Evolutionary conservation across 2,888 invertebrate species (phyloP).

Genomic region (Hypena proboscidalis): DNA sequence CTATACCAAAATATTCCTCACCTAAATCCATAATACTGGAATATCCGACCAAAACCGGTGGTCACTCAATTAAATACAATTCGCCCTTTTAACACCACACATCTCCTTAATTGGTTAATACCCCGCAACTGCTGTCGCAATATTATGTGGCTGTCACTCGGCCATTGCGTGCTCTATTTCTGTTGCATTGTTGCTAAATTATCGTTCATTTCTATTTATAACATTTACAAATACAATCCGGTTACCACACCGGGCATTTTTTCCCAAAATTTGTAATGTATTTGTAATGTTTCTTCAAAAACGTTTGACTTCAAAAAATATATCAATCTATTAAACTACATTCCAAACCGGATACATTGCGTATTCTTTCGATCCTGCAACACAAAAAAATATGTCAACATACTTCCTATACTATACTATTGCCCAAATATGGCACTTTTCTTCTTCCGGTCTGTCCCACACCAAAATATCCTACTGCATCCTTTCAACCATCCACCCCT

Average conservation of each 20-base stretch:
- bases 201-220: slow-evolving; percentile 24
- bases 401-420: no score
- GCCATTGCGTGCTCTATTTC: slow-evolving; percentile 65
- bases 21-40: no score
- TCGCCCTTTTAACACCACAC: slow-evolving; percentile 55
- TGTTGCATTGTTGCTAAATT: slow-evolving; percentile 37
- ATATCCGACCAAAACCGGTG: slow-evolving; percentile 9
- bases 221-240: slow-evolving; percentile 1
- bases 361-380: no score
- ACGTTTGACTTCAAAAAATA: no score
- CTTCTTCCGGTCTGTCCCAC: no score
- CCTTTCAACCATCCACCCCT: slow-evolving; percentile 8
- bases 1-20: background rate
- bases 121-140: slow-evolving; percentile 52
- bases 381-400: no score
- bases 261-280: no score
- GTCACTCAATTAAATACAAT: slow-evolving; percentile 58
- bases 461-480: slow-evolving; percentile 1
- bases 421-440: no score
- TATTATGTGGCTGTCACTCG: slow-evolving; percentile 52
- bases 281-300: no score
- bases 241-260: no score
- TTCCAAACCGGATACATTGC: no score
- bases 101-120: slow-evolving; percentile 69
- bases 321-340: no score